Evolutionary conservation across 2,113 vertebrate genomes (phyloP), one percentile per base, ranked within the genome.

Genomic region (Microtus pennsylvanicus): DNA sequence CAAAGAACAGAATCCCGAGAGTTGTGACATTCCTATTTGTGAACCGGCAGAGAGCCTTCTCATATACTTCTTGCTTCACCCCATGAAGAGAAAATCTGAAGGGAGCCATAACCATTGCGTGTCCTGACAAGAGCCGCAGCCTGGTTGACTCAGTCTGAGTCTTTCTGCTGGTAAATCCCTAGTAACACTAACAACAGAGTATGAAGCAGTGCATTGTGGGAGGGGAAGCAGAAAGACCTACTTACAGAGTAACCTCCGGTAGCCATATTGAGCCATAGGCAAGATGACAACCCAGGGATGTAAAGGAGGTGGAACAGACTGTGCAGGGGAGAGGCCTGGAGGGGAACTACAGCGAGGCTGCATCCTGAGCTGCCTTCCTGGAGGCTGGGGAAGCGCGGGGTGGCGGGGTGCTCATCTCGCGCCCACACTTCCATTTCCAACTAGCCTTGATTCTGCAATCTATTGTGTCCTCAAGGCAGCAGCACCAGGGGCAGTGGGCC

Each of bases 131-230:
- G 52, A 81, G 52, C 70, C 30, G 55, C 45, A 77, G 33, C 72
- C 50, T 4, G 74, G 63, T 30, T 92, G 85, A 33, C 38, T 95
- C 87, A 55, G 3, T 1, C 52, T 33, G 33, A 22, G 11, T 89
- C 89, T 87, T 75, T 47, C 65, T 89, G 90, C 83, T 88, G 85
- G 45, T 52, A 95, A 94, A 91, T 47, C 35, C 87, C 82, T 47
- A 38, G 67, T 30, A 87, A 87, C 45, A 42, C 67, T 35, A 83
- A 87, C 45, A 55, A 16, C 21, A 17, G 55, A 45, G 7, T 16
- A 22, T 24, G 33, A 78, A 80, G 55, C 42, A 55, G 21, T 63
- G 19, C 33, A 55, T 74, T 45, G 8, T 24, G 38, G 91, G 88
- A 80, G n/a, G 24, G 10, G 65, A 55, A 24, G 76, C 22, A 16